Evolutionary conservation across 2,113 vertebrate species (phyloP).

Genomic region (Phaethornis superciliosus): DNA sequence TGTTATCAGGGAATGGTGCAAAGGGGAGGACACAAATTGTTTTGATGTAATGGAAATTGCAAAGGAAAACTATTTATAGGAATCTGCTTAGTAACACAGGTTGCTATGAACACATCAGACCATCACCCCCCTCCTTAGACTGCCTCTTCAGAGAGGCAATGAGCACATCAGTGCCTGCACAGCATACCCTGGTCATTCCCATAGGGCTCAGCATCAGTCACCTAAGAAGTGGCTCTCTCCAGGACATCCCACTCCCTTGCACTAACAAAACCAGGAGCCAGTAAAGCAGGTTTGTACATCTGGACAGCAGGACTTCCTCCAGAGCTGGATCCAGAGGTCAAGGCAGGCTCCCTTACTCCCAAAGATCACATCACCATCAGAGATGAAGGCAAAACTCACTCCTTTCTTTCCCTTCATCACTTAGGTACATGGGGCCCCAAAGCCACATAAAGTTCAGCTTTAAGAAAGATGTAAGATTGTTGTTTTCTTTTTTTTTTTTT

Average conservation of each 20-base stretch:
- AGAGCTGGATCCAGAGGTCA: not conserved
- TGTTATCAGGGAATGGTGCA: not conserved
- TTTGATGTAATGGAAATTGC: not conserved
- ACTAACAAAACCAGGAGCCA: not conserved
- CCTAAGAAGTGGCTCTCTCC: not conserved
- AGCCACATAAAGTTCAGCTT: not conserved
- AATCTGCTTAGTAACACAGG: not conserved
- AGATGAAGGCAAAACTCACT: not conserved
- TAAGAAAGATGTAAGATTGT: not conserved
- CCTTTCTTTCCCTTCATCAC: not conserved
- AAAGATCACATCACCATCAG: not conserved
- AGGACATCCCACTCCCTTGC: not conserved
- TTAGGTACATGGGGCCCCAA: rapidly evolving
- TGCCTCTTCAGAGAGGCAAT: not conserved
- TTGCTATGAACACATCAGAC: not conserved
- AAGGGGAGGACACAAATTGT: not conserved
- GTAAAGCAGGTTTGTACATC: not conserved
- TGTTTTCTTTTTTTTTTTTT: too few species aligned
- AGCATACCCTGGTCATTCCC: not conserved
- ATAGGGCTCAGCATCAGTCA: rapidly evolving
- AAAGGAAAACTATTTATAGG: not conserved
- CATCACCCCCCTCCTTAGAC: not conserved
- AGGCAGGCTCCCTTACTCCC: not conserved
- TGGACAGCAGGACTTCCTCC: not conserved
- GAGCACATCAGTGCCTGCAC: not conserved